A percentile compares a stretch with the other conserved stretches of the same genome.
Conservation (phyloP, 2,797 vertebrate genomes). For the Phalanger gymnotis region DNA sequence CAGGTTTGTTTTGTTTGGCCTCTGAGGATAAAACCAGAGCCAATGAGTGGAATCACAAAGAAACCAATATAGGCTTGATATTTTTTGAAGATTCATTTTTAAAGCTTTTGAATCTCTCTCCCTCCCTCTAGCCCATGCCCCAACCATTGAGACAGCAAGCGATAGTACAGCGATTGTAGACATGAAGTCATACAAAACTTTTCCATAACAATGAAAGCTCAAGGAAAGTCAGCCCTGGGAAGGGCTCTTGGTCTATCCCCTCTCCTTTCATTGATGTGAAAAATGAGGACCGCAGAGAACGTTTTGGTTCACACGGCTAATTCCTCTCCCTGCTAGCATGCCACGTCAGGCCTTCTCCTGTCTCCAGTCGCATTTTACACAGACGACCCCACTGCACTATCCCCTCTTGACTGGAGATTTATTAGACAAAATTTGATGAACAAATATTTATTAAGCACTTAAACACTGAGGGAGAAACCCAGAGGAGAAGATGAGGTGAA, state of each 20-base stretch:
- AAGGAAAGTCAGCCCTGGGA: neutral
- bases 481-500: neutral
- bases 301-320: neutral
- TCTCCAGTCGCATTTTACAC: neutral
- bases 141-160: neutral
- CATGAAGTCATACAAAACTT: neutral
- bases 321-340: neutral
- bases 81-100: neutral
- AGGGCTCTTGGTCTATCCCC: neutral
- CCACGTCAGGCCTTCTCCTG: neutral
- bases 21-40: neutral
- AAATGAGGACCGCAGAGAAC: neutral
- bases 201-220: neutral
- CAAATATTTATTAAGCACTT: neutral
- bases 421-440: neutral
- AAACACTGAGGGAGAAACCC: neutral
- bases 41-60: neutral
- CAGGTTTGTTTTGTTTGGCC: neutral
- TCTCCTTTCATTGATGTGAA: neutral
- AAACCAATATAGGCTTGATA: neutral
- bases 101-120: neutral
- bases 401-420: neutral
- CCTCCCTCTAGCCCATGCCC: neutral
- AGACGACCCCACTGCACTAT: neutral
- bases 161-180: neutral